phyloP scores from a whole-genome alignment of 2,113 vertebrate genomes.

The Anolis carolinensis region DNA sequence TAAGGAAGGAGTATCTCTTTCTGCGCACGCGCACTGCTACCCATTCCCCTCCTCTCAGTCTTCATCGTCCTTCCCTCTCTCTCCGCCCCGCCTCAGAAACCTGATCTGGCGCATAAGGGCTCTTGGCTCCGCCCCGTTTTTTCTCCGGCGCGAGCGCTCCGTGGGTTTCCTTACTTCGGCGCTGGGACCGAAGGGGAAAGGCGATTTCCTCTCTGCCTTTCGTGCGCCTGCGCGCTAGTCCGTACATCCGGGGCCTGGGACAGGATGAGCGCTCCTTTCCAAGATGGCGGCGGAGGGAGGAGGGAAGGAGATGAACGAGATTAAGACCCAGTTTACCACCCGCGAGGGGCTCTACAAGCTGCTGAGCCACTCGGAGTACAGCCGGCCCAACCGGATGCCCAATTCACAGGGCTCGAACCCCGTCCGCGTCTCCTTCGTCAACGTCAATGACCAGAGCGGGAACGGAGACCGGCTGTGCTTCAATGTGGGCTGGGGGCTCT shows the following conservation, averaged over 20 bases:
- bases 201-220: not conserved
- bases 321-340: constrained; percentile 99
- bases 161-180: constrained; percentile 16
- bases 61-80: too few species aligned
- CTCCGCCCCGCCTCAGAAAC: too few species aligned
- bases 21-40: too few species aligned
- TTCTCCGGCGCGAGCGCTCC: constrained; percentile 16
- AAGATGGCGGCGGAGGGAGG: constrained; percentile 99
- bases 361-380: constrained; percentile 97
- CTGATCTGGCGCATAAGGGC: too few species aligned
- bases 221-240: constrained; percentile 81
- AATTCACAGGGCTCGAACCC: constrained; percentile 98
- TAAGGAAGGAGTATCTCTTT: too few species aligned
- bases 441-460: constrained; percentile 98
- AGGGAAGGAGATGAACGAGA: constrained; percentile 99
- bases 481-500: constrained; percentile 99
- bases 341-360: constrained; percentile 98
- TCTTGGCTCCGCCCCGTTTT: constrained; percentile 57
- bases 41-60: too few species aligned
- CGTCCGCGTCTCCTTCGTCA: constrained; percentile 97
- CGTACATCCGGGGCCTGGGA: constrained; percentile 88
- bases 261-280: constrained; percentile 98
- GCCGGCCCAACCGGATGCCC: constrained; percentile 97
- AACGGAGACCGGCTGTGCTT: constrained; percentile 99
- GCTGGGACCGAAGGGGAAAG: constrained; percentile 40